Conservation (phyloP, 2,888 invertebrate genomes). For the Lepidochrysops patricia region DNA sequence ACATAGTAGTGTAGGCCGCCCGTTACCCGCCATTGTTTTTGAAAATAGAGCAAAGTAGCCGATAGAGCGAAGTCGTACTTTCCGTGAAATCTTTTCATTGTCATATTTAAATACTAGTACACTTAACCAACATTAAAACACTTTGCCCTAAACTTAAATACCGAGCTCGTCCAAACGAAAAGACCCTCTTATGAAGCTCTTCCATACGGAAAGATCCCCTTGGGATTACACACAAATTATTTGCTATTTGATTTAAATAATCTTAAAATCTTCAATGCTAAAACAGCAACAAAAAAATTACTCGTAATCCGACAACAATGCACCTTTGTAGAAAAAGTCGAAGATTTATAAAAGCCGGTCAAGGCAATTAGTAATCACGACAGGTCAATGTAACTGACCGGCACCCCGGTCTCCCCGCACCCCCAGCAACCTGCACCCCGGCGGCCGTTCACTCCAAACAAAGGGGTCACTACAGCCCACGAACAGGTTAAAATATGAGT, state of each 20-base stretch:
- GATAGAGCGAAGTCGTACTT: background rate
- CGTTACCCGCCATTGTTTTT: constrained; percentile 7
- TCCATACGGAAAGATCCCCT: background rate
- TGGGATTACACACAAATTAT: background rate
- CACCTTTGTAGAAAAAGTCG: background rate
- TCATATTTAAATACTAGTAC: background rate
- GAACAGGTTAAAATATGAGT: background rate
- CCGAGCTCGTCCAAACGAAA: background rate
- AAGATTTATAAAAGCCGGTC: constrained; percentile 3
- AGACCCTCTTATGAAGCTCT: background rate
- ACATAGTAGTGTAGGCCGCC: background rate
- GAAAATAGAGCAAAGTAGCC: background rate
- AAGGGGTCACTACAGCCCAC: constrained; percentile 7
- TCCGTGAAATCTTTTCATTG: background rate
- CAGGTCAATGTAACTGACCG: constrained; percentile 5
- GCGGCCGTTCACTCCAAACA: constrained; percentile 9
- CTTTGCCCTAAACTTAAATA: no score
- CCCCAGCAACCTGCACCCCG: background rate
- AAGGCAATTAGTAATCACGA: constrained; percentile 12
- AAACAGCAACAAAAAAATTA: background rate
- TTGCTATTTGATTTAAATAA: no score
- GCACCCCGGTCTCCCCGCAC: background rate
- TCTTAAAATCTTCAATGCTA: no score
- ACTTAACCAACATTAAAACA: background rate
- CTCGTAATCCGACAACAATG: background rate